Percentiles rank a stretch among this genome's conserved stretches.
Evolutionary conservation across 2,113 vertebrate species (phyloP).

Genomic region (Callocephalon fimbriatum): DNA sequence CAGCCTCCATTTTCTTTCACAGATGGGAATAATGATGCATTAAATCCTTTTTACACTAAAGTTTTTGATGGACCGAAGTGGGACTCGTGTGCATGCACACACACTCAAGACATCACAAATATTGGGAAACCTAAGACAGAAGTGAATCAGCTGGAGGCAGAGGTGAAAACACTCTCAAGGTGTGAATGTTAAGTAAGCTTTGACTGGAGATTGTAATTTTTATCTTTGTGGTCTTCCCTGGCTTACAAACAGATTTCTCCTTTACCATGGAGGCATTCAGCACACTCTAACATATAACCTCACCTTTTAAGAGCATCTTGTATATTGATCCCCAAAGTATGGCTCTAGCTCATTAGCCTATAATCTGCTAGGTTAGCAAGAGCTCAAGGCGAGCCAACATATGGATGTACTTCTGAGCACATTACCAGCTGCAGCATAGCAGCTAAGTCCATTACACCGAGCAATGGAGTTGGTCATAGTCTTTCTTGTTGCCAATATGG

Average conservation of each 20-base stretch:
- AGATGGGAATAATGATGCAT: not conserved
- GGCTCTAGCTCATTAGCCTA: not conserved
- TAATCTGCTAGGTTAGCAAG: conserved; percentile 27
- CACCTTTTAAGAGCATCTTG: not conserved
- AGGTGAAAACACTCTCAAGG: not conserved
- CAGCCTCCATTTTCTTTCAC: not conserved
- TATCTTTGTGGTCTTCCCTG: not conserved
- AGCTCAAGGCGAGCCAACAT: conserved; percentile 35
- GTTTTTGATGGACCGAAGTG: not conserved
- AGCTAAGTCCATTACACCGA: not conserved
- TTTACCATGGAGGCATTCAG: not conserved
- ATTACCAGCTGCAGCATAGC: not conserved
- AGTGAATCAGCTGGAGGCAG: not conserved
- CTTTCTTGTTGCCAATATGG: not conserved
- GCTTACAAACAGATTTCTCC: not conserved
- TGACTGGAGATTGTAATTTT: not conserved
- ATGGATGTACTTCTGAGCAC: conserved; percentile 19
- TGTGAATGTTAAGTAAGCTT: not conserved
- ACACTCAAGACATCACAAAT: not conserved
- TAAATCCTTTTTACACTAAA: not conserved
- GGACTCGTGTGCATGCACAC: not conserved
- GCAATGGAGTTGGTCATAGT: not conserved
- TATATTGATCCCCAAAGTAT: not conserved
- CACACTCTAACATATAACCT: not conserved
- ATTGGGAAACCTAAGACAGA: not conserved